Conservation (phyloP, 1,140 invertebrate species). For the Zaprionus capensis region DNA sequence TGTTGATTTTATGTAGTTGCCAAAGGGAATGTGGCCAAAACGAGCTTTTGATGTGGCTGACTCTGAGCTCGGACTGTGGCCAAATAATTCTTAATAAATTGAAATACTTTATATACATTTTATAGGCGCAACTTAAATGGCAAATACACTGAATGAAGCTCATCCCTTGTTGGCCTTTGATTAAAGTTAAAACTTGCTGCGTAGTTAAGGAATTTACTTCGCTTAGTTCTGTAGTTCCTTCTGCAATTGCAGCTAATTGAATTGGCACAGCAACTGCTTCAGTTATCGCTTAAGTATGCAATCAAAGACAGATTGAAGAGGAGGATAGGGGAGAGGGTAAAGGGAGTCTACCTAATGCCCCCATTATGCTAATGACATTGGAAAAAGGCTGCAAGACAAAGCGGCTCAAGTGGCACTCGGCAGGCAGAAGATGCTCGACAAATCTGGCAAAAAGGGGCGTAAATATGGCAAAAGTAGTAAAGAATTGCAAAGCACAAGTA, state of each 20-base stretch:
- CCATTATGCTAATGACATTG: conserved; percentile 81
- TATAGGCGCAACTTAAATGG: background rate
- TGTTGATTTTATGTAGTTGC: conserved; percentile 72
- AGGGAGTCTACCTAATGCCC: conserved; percentile 67
- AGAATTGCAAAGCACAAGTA: conserved; percentile 36
- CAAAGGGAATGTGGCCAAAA: conserved; percentile 23
- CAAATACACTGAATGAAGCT: background rate
- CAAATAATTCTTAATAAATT: background rate
- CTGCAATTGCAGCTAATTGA: conserved; percentile 74
- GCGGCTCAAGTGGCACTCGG: conserved; percentile 44
- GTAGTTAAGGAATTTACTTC: background rate
- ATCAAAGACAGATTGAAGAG: conserved; percentile 47
- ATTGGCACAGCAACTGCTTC: conserved; percentile 55
- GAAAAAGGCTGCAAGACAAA: conserved; percentile 44
- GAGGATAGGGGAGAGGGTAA: background rate
- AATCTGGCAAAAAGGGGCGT: conserved; percentile 59
- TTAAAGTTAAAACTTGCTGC: background rate
- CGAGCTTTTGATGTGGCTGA: conserved; percentile 42
- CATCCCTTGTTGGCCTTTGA: background rate
- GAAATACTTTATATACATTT: background rate
- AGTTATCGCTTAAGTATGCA: conserved; percentile 68
- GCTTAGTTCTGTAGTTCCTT: conserved; percentile 8
- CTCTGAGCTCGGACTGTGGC: background rate
- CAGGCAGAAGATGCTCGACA: conserved; percentile 31
- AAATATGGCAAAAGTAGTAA: conserved; percentile 45